Base-by-base conservation (phyloP, 1,140 invertebrate species). In the Drosophila nikananu region DNA sequence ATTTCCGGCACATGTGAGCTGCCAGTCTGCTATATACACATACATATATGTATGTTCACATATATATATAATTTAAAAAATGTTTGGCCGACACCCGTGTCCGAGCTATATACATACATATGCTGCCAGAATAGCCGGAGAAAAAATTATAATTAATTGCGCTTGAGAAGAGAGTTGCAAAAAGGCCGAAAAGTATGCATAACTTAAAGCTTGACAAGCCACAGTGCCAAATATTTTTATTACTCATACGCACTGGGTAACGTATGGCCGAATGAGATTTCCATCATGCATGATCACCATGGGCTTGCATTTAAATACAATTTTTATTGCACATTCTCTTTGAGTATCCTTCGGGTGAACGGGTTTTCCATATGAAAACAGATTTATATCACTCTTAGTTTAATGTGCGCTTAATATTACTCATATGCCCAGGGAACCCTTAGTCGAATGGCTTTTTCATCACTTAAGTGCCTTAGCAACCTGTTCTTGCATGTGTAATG, bases 1-100 rank as follows among this genome's bases (percentile, higher is more conserved):
- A 87, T 87, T 87, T 87, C 83, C 83, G 83, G 81, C 65, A 71
- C 71, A 86, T 83, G 81, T 80, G 72, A 41, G 52, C 65, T 77
- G 58, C 44, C 64, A 66, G 78, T 57, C 48, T 17, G 57, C 52
- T 58, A 42, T 68, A 66, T 23, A 10, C 21, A 55, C 19, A 35
- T 23, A 32, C n/a, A 59, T 57, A 25, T 12, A 10, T 39, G 21
- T 59, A 17, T 37, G 5, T 32, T 2, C 2, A 30, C 1, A 30
- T 30, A 52, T 39, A 74, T 32, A 60, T 70, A 75, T 41, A 63
- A 48, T 77, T 77, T 68, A 39, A 68, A 67, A 61, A 77, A 68
- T 77, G 73, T 70, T 54, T 70, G 51, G 46, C 25, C 30, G 49
- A 71, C 67, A 71, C 51, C 44, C 44, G 3, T 61, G 48, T 66